Evolutionary conservation across 2,797 vertebrate species (phyloP).

Genomic region (Takifugu ocellatus): DNA sequence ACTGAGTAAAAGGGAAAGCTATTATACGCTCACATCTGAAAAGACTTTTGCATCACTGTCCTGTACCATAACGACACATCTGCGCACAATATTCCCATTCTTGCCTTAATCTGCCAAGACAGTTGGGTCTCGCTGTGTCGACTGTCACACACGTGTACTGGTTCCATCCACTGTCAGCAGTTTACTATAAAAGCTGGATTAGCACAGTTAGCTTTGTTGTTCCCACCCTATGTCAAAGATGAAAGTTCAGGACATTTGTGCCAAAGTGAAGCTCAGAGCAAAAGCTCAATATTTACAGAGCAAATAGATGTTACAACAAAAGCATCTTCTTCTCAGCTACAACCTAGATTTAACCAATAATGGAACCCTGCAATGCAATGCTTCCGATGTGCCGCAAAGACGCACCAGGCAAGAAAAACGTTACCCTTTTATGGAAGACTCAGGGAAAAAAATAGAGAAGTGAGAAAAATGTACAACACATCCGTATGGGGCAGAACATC

Average conservation of each 20-base stretch:
- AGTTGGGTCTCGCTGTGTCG: constrained; percentile 1
- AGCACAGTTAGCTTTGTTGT: constrained; percentile 6
- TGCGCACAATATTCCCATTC: constrained; percentile 15
- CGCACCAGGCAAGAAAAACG: constrained; percentile 5
- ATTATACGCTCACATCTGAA: neutral
- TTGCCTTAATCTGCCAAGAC: constrained; percentile 6
- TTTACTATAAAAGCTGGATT: constrained; percentile 9
- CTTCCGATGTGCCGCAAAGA: constrained; percentile 13
- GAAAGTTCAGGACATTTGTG: constrained; percentile 38
- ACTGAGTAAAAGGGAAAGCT: no score
- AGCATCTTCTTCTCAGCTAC: constrained; percentile 8
- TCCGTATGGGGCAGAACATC: constrained; percentile 30
- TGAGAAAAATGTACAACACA: constrained; percentile 22
- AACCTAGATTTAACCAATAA: neutral
- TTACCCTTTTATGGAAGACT: constrained; percentile 8
- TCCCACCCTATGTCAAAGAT: constrained; percentile 10
- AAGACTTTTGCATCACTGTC: neutral
- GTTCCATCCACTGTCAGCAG: constrained; percentile 50
- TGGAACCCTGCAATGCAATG: neutral
- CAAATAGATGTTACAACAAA: constrained; percentile 40
- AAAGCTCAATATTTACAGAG: constrained; percentile 38
- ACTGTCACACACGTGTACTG: constrained; percentile 37
- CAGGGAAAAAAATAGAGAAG: constrained; percentile 55
- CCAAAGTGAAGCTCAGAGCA: constrained; percentile 13
- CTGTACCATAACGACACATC: neutral